Evolutionary conservation across 2,113 vertebrate species (phyloP).

Genomic region (Cyprinodon brontotheroides): DNA sequence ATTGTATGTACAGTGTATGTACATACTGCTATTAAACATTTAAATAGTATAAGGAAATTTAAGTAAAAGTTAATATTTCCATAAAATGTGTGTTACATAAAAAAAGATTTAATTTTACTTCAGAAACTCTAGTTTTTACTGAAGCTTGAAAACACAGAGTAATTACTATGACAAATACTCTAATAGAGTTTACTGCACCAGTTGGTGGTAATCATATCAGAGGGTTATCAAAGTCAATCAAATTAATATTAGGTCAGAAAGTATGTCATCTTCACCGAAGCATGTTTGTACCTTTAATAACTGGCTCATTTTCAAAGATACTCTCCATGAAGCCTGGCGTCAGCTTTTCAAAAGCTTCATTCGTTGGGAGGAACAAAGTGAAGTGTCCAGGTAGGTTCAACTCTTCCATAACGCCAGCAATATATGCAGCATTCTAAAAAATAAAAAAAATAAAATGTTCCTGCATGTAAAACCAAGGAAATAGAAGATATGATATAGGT

Average conservation of each 20-base stretch:
- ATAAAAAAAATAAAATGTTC: slow-evolving; percentile 10
- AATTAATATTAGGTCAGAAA: background rate
- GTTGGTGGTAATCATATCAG: background rate
- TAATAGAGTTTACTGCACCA: too few relatives aligned
- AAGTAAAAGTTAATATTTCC: too few relatives aligned
- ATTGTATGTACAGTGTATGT: too few relatives aligned
- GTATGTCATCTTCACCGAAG: background rate
- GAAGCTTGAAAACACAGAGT: too few relatives aligned
- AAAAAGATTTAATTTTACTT: too few relatives aligned
- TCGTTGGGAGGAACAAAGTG: slow-evolving; percentile 94
- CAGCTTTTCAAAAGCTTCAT: slow-evolving; percentile 88
- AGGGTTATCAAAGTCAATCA: background rate
- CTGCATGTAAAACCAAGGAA: background rate
- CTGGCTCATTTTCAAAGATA: slow-evolving; percentile 85
- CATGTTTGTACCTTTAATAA: slow-evolving; percentile 84
- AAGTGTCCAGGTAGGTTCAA: slow-evolving; percentile 88
- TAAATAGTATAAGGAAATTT: too few relatives aligned
- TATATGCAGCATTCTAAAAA: slow-evolving; percentile 79
- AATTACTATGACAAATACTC: too few relatives aligned
- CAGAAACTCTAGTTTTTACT: too few relatives aligned
- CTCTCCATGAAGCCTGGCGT: slow-evolving; percentile 81
- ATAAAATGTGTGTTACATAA: too few relatives aligned
- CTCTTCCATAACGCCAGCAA: slow-evolving; percentile 81
- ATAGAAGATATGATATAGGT: background rate
- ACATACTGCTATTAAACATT: too few relatives aligned